phyloP scores from a whole-genome alignment of 2,113 vertebrate genomes.

The Nansenia antarctica region DNA sequence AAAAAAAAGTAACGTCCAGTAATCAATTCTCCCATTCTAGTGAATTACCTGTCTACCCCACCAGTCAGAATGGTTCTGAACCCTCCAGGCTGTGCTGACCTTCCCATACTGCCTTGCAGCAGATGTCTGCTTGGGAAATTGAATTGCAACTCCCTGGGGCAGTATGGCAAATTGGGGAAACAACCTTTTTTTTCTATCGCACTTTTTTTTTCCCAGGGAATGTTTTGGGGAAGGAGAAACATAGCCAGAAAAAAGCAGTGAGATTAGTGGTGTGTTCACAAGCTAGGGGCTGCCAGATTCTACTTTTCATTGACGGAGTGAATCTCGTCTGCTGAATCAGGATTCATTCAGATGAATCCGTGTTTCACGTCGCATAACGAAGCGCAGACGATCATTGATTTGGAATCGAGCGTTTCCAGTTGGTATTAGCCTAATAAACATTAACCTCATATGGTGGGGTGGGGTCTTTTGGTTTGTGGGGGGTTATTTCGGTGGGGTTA shows the following conservation, averaged over 20 bases:
- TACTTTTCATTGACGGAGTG: neutral
- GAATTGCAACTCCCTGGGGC: slow-evolving; percentile 73
- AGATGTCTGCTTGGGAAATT: slow-evolving; percentile 70
- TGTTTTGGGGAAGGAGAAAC: neutral
- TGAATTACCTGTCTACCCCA: slow-evolving; percentile 61
- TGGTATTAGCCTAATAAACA: neutral
- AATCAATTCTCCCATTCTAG: slow-evolving; percentile 45
- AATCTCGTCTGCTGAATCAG: neutral
- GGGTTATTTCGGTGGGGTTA: neutral
- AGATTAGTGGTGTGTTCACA: neutral
- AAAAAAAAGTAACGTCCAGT: slow-evolving; percentile 14
- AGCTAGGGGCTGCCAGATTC: neutral
- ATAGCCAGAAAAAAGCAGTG: neutral
- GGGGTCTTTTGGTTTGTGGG: neutral
- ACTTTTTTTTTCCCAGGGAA: slow-evolving; percentile 1
- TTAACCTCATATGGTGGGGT: no score
- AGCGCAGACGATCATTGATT: neutral
- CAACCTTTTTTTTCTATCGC: slow-evolving; percentile 53
- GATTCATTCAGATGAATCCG: no score
- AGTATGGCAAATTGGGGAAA: slow-evolving; percentile 71
- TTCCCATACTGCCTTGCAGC: slow-evolving; percentile 22
- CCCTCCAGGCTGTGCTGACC: slow-evolving; percentile 41
- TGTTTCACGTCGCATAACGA: no score
- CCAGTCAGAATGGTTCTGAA: slow-evolving; percentile 37
- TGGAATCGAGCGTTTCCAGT: neutral